Percentiles rank a stretch among this genome's conserved stretches.
phyloP scores from a whole-genome alignment of 92 coral and sea anemone genomes.

The Porites evermanni region DNA sequence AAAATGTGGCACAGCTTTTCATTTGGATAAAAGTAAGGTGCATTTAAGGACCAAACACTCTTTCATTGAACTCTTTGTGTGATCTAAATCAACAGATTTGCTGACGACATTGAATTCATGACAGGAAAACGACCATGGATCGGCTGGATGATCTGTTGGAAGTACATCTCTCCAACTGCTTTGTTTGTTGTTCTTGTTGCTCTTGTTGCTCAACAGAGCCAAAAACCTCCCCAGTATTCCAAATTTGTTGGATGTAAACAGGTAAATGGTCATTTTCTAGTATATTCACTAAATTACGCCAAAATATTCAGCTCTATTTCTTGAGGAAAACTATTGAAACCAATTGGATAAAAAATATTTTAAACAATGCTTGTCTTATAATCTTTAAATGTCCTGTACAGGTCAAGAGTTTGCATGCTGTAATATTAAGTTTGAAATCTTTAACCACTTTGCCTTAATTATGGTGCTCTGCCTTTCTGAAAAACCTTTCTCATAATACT shows the following conservation, averaged over 20 bases:
- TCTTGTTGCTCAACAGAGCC: conserved; percentile 77
- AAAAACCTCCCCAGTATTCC: conserved; percentile 73
- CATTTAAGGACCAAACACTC: too few species aligned
- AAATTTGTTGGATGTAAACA: conserved; percentile 90
- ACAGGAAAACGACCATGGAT: conserved; percentile 99
- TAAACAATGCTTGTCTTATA: too few species aligned
- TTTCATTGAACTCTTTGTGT: neutral
- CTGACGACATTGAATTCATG: conserved; percentile 98
- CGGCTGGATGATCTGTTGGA: conserved; percentile 99
- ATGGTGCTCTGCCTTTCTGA: too few species aligned
- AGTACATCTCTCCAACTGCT: conserved; percentile 96
- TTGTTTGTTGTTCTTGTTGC: conserved; percentile 85
- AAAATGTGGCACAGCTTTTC: too few species aligned
- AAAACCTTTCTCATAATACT: too few species aligned
- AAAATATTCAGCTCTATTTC: neutral
- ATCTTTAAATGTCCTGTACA: too few species aligned
- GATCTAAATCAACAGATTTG: conserved; percentile 73
- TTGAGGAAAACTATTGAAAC: neutral
- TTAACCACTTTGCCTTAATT: too few species aligned
- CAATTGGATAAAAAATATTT: too few species aligned
- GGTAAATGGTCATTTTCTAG: conserved; percentile 51
- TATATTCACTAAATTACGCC: neutral
- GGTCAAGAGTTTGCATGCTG: too few species aligned
- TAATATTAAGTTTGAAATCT: too few species aligned
- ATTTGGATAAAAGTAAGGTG: too few species aligned